Percentiles rank a stretch among this genome's conserved stretches.
Conservation (phyloP, 2,113 vertebrate species). For the Camelus dromedarius region DNA sequence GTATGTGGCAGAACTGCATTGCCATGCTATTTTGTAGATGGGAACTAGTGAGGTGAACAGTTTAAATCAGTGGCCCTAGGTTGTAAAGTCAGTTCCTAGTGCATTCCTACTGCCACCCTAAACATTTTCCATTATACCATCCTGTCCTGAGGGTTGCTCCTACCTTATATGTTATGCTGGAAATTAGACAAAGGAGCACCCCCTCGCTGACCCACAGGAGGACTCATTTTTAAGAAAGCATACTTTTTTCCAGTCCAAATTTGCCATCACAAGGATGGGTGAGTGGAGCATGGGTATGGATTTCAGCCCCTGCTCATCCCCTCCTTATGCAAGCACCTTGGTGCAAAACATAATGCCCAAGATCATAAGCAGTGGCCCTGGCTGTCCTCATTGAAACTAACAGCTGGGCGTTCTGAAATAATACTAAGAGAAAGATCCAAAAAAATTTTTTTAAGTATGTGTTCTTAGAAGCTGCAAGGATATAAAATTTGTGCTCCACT, state of each 20-base stretch:
- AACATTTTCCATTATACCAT: not conserved
- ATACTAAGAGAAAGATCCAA: not conserved
- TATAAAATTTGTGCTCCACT: not conserved
- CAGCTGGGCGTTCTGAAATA: not conserved
- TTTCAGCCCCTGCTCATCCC: not conserved
- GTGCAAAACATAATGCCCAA: not conserved
- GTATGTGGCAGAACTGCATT: not conserved
- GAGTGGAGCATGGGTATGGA: not conserved
- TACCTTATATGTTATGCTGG: not conserved
- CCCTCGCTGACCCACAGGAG: not conserved
- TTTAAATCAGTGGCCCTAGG: not conserved
- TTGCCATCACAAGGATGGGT: not conserved
- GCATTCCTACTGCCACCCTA: not conserved
- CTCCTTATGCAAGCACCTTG: not conserved
- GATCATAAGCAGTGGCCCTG: not conserved
- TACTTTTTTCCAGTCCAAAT: not conserved
- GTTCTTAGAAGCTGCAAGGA: not conserved
- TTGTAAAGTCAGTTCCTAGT: not conserved
- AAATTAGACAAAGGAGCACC: not conserved
- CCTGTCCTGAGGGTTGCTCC: not conserved
- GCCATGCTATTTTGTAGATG: not conserved
- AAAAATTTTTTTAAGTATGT: slow-evolving; percentile 1
- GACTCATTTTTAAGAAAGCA: not conserved
- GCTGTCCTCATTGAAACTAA: not conserved
- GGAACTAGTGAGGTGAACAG: not conserved